Evolutionary conservation across 2,797 vertebrate species (phyloP).

Genomic region (Octomys mimax): DNA sequence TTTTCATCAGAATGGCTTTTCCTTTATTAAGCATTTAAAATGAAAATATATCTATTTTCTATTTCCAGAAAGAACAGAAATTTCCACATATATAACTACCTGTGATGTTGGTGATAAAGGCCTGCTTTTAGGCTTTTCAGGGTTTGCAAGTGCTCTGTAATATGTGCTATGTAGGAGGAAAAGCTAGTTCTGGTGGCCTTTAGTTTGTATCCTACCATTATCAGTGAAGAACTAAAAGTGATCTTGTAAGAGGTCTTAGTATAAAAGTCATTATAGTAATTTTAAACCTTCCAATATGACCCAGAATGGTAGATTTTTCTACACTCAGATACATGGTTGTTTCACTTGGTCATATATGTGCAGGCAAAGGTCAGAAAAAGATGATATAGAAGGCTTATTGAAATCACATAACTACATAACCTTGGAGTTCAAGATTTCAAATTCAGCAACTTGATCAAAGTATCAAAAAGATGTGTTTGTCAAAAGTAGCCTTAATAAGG

Average conservation of each 20-base stretch:
- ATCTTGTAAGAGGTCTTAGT: background rate
- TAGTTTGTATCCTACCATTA: background rate
- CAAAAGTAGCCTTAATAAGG: background rate
- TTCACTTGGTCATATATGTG: background rate
- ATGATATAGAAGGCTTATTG: background rate
- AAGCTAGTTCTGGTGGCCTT: background rate
- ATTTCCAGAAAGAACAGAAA: constrained; percentile 42
- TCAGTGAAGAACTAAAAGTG: background rate
- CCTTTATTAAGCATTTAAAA: constrained; percentile 74
- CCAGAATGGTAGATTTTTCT: background rate
- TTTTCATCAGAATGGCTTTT: constrained; percentile 55
- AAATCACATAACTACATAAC: background rate
- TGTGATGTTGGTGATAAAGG: background rate
- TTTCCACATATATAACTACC: background rate
- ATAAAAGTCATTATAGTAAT: background rate
- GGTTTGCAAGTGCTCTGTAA: background rate
- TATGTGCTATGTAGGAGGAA: background rate
- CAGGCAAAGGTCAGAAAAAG: background rate
- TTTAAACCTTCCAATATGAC: background rate
- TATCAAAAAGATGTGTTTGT: background rate
- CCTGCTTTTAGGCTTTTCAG: background rate
- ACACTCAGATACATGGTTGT: background rate
- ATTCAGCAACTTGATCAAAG: constrained; percentile 1
- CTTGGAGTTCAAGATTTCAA: background rate
- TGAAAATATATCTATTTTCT: constrained; percentile 45